Conservation (phyloP, 2,888 invertebrate genomes). For the Phanerotoma sp. region DNA sequence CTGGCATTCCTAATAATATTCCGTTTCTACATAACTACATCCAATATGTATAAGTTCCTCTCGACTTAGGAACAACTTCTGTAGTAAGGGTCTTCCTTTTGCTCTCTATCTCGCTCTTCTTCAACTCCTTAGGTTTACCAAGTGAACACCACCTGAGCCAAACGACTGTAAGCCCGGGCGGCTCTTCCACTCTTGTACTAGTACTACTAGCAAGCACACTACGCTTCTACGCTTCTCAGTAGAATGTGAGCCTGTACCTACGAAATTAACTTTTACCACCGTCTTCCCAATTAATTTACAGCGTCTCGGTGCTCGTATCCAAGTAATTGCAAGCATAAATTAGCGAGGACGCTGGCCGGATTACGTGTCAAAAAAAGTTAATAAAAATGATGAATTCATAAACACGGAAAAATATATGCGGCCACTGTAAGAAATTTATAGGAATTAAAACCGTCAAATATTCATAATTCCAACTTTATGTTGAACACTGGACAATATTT, state of each 20-base stretch:
- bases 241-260: slow-evolving; percentile 33
- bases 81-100: background rate
- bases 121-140: slow-evolving; percentile 12
- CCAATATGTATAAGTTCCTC: slow-evolving; percentile 25
- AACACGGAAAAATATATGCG: background rate
- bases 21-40: background rate
- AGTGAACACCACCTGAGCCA: slow-evolving; percentile 48
- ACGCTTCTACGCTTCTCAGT: too few relatives aligned
- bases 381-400: background rate
- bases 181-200: slow-evolving; percentile 15
- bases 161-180: slow-evolving; percentile 42
- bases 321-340: slow-evolving; percentile 53
- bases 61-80: slow-evolving; percentile 12
- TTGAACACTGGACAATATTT: too few relatives aligned
- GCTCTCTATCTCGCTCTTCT: slow-evolving; percentile 1
- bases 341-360: slow-evolving; percentile 39
- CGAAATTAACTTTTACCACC: slow-evolving; percentile 56
- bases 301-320: slow-evolving; percentile 35
- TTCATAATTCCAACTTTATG: too few relatives aligned
- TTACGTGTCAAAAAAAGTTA: slow-evolving; percentile 10
- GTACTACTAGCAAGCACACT: too few relatives aligned
- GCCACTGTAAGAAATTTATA: too few relatives aligned
- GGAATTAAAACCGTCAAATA: too few relatives aligned
- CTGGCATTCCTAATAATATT: slow-evolving; percentile 13
- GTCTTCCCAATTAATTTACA: slow-evolving; percentile 55